Conservation (phyloP, 2,888 invertebrate species). For the Automeris io region DNA sequence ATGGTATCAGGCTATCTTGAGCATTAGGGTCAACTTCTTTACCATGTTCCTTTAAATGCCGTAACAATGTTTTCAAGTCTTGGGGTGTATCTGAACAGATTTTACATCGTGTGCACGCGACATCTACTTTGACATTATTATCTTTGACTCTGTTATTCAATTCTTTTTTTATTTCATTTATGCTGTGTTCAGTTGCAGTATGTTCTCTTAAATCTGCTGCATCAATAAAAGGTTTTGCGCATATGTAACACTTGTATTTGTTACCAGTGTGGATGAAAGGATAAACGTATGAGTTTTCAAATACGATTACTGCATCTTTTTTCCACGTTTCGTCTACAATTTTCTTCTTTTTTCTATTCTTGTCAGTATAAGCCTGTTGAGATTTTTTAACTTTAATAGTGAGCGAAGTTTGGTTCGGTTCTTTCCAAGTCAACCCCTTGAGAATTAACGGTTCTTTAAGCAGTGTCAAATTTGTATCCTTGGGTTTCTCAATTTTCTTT, state of each 20-base stretch:
- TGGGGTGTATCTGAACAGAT: conserved; percentile 33
- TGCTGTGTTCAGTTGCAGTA: conserved; percentile 25
- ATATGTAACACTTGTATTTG: conserved; percentile 56
- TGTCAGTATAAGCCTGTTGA: conserved; percentile 17
- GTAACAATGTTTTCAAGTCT: conserved; percentile 36
- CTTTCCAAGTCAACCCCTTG: conserved; percentile 26
- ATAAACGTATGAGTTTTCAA: conserved; percentile 48
- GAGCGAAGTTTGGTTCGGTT: conserved; percentile 13
- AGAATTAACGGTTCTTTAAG: conserved; percentile 43
- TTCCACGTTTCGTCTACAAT: conserved; percentile 31
- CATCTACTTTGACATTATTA: conserved; percentile 51
- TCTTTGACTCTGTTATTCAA: conserved; percentile 39
- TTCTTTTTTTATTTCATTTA: conserved; percentile 35
- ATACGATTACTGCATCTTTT: conserved; percentile 42
- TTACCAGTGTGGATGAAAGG: conserved; percentile 49
- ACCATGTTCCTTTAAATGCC: conserved; percentile 44
- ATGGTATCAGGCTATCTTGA: conserved; percentile 55
- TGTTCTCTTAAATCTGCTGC: conserved; percentile 38
- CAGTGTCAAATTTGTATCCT: conserved; percentile 20
- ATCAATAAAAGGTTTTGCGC: conserved; percentile 38
- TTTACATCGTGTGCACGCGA: conserved; percentile 42
- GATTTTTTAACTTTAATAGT: conserved; percentile 35
- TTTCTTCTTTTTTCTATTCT: conserved; percentile 14
- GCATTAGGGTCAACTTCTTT: conserved; percentile 33
- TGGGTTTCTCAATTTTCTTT: conserved; percentile 7